Evolutionary conservation across 2,113 vertebrate species (phyloP), one percentile per base, ranked within the genome.

Genomic region (Pelmatolapia mariae): DNA sequence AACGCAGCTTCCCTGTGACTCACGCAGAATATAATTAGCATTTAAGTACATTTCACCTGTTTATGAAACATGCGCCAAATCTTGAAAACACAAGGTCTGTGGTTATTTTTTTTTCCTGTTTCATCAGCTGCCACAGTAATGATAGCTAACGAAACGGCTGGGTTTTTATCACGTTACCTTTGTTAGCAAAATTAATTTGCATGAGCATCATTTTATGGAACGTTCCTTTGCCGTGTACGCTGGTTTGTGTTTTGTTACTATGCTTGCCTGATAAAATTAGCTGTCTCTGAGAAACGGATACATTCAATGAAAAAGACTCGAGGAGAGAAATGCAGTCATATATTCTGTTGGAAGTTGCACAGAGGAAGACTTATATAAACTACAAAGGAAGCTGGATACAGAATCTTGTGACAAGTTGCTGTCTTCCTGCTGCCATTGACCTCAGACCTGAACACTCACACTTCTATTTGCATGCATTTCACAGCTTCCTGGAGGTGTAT

Each of bases 1-100:
- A 92, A 89, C 66, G 76, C 91, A 91, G 89, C 89, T 88, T 96
- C 89, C 73, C 63, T 57, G 83, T 91, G 88, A 95, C 92, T 95
- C 90, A 88, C 22, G 54, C 53, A 11, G 92, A 95, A 95, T 94
- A 90, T 94, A 94, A 96, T 96, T 93, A 92, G 93, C 91, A 94
- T 95, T 92, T 90, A 92, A 93, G 91, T 89, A 87, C 85, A 90
- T 92, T 91, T 94, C 83, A 88, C 93, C 91, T 94, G 90, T 91
- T 94, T 81, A 91, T 85, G 61, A 85, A 91, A 93, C 66, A 43
- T 89, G 43, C 4, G 6, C 76, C 66, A 81, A 22, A 89, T 86
- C 88, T 82, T 56, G 31, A 87, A 88, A 90, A 90, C 31, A 79
- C 52, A 19, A 78, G 33, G 54, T 33, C 84, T 86, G 31, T 45